Conservation (phyloP, 2,797 vertebrate species). For the Dermochelys coriacea region DNA sequence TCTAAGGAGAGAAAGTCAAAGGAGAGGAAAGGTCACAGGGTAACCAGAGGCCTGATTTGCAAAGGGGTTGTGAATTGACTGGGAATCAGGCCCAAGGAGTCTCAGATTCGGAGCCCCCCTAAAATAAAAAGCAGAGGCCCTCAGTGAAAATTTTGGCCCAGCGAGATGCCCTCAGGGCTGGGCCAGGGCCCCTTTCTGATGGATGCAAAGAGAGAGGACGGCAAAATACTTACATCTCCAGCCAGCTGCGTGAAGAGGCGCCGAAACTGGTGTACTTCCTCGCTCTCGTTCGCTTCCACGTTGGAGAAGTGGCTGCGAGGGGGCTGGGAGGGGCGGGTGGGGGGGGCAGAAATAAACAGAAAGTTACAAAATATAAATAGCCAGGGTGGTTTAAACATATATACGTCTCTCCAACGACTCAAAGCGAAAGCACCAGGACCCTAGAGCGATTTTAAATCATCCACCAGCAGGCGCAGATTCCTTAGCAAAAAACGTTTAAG, state of each 20-base stretch:
- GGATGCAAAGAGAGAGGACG: not conserved
- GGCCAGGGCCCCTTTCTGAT: not conserved
- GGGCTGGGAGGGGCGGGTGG: constrained; percentile 81
- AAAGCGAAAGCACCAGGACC: not conserved
- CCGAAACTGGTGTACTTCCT: constrained; percentile 89
- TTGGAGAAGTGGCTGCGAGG: constrained; percentile 82
- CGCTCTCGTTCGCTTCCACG: constrained; percentile 82
- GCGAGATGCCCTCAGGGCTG: not conserved
- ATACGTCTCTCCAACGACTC: not conserved
- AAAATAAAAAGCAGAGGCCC: too few species aligned
- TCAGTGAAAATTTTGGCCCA: not conserved
- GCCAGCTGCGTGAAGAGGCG: constrained; percentile 88
- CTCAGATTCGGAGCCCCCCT: not conserved
- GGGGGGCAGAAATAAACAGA: not conserved
- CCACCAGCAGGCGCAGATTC: not conserved
- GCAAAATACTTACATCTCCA: constrained; percentile 86
- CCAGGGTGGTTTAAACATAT: not conserved
- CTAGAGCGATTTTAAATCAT: too few species aligned
- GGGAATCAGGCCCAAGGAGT: not conserved
- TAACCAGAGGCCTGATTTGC: not conserved
- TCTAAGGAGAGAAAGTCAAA: not conserved
- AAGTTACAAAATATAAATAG: not conserved
- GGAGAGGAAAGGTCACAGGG: too few species aligned
- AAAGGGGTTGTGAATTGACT: not conserved
- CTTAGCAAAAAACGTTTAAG: not conserved